Evolutionary conservation across 2,113 vertebrate genomes (phyloP).

Genomic region (Gobiocypris rarus): DNA sequence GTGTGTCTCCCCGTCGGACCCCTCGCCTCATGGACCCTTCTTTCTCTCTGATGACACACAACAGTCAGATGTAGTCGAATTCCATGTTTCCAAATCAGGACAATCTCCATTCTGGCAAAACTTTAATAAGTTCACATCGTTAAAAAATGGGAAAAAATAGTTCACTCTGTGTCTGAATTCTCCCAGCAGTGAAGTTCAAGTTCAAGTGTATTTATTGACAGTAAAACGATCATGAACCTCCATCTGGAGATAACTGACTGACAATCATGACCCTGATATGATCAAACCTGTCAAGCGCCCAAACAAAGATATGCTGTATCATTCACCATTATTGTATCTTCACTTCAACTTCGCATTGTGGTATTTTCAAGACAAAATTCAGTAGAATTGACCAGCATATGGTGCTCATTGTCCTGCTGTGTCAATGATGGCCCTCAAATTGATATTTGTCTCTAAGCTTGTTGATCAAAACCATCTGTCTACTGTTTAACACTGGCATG

Average conservation of each 20-base stretch:
- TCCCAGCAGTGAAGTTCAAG: background rate
- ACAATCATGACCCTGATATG: constrained; percentile 4
- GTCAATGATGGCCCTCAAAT: background rate
- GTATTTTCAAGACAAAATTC: background rate
- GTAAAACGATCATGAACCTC: background rate
- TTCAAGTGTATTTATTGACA: background rate
- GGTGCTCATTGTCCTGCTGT: background rate
- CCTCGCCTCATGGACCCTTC: constrained; percentile 4
- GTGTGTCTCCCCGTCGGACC: constrained; percentile 23
- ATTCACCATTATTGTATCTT: background rate
- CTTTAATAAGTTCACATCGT: constrained; percentile 38
- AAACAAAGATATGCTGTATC: background rate
- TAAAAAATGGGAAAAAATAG: constrained; percentile 34
- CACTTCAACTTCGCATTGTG: background rate
- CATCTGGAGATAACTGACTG: constrained; percentile 11
- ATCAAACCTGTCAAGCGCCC: background rate
- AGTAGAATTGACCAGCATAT: background rate
- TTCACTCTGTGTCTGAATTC: background rate
- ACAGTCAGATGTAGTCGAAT: constrained; percentile 25
- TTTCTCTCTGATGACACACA: constrained; percentile 11
- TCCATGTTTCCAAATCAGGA: constrained; percentile 35
- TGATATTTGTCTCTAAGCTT: background rate
- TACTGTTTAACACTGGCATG: background rate
- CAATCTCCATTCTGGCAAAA: constrained; percentile 47
- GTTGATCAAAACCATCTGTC: background rate